Evolutionary conservation across 2,888 invertebrate species (phyloP), one percentile per base, ranked within the genome.

Genomic region (Slavum lentiscoides): DNA sequence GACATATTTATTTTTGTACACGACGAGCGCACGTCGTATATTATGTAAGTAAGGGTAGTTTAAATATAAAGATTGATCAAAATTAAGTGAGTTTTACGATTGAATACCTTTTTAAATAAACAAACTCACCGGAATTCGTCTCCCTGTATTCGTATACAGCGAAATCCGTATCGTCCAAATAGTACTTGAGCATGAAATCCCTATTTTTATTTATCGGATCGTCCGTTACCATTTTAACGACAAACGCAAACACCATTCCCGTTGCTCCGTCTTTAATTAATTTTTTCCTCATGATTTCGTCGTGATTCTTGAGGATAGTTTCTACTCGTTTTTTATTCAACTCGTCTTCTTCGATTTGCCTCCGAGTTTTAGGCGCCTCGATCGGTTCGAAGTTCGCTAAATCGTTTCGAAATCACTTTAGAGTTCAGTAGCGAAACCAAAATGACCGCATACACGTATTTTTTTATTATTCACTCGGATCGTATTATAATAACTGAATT

Each of bases 111-210:
- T 59, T 19, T 4, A 8, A 23, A 68, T 30, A 23, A 68, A 30
- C 15, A 61, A 59, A 39, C 66, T 58, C 15, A 76, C 76, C 76
- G 30, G 76, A 76, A 49, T 76, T 76, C 15, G 49, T 59, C 21
- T 68, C 59, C 11, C n/a, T 68, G 17, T 49, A 59, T 59, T 76
- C 76, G 13, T 59, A 76, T 9, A 76, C n/a, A 9, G 58, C 68
- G n/a, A 76, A 58, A n/a, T 59, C 23, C 1, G 39, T 68, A 53
- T 76, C 76, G 30, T 68, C 68, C n/a, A 76, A 61, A 68, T 68
- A 76, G 9, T 76, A 76, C n/a, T 68, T 76, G 15, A 76, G 30
- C 68, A 76, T 59, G 59, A 76, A 76, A 67, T 76, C 17, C 59
- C 76, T 68, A 3, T 37, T 30, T n/a, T 37, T 43, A 37, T 67